Evolutionary conservation across 2,888 invertebrate genomes (phyloP).

Genomic region (Drosophila macrothrix): DNA sequence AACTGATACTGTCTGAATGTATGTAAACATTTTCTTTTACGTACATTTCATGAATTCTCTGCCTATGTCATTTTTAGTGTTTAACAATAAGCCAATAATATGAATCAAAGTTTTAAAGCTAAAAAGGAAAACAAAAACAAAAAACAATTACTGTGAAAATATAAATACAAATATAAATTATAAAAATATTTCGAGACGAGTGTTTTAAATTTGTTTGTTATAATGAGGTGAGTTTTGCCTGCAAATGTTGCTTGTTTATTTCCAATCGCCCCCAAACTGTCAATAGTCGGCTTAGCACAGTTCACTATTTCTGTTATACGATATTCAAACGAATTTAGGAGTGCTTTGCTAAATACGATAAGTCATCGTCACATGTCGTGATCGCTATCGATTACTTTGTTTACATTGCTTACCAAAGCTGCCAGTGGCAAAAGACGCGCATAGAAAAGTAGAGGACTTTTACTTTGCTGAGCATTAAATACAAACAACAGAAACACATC

Average conservation of each 20-base stretch:
- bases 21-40: constrained; percentile 64
- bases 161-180: constrained; percentile 53
- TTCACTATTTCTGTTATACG: not conserved
- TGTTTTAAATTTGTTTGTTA: not conserved
- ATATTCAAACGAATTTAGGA: not conserved
- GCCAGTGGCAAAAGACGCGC: not conserved
- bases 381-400: not conserved
- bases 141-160: constrained; percentile 61
- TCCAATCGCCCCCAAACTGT: not conserved
- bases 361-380: not conserved
- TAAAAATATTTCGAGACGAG: constrained; percentile 9
- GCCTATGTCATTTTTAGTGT: constrained; percentile 65
- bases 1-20: constrained; percentile 46
- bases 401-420: not conserved
- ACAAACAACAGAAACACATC: not conserved
- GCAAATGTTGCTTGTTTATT: not conserved
- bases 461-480: not conserved
- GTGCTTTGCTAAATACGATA: constrained; percentile 7
- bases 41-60: constrained; percentile 66
- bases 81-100: constrained; percentile 59
- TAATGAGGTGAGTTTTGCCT: not conserved
- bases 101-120: constrained; percentile 64
- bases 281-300: not conserved
- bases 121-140: constrained; percentile 34
- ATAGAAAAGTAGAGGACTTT: not conserved